A percentile compares a stretch with the other conserved stretches of the same genome.
phyloP scores from a whole-genome alignment of 2,888 invertebrate genomes.

The Ischnura elegans region DNA sequence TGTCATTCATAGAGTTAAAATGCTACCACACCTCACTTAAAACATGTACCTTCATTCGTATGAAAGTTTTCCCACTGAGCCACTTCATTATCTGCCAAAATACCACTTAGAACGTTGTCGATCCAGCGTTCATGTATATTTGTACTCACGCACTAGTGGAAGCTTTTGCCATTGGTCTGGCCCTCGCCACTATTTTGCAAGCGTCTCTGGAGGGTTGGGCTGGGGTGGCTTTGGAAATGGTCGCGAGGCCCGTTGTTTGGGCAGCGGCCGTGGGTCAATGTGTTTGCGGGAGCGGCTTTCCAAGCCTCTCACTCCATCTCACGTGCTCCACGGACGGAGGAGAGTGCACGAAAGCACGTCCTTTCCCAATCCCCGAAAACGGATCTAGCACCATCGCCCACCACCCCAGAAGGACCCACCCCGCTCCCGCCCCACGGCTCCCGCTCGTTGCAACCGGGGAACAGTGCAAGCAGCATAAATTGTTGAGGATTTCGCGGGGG shows the following conservation, averaged over 20 bases:
- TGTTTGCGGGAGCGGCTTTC: not conserved
- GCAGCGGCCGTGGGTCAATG: slow-evolving; percentile 6
- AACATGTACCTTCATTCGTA: no score
- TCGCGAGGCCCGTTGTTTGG: slow-evolving; percentile 56
- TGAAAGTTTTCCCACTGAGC: no score
- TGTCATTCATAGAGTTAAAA: no score
- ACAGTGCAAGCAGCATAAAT: slow-evolving; percentile 60
- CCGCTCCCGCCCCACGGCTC: no score
- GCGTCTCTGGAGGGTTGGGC: not conserved
- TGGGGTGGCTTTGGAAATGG: not conserved
- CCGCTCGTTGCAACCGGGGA: not conserved
- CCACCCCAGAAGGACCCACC: not conserved
- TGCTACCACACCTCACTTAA: no score
- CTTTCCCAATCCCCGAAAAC: not conserved
- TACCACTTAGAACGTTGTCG: no score
- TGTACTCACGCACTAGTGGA: not conserved
- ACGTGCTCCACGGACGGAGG: not conserved
- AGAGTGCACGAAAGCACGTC: not conserved
- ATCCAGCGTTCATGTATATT: no score
- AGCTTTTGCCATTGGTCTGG: no score
- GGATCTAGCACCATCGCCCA: not conserved
- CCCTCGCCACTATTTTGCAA: not conserved
- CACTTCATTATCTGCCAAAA: no score
- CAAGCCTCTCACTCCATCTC: not conserved
- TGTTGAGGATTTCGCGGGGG: slow-evolving; percentile 52